Evolutionary conservation across 2,113 vertebrate species (phyloP).

Genomic region (Plecotus auritus): DNA sequence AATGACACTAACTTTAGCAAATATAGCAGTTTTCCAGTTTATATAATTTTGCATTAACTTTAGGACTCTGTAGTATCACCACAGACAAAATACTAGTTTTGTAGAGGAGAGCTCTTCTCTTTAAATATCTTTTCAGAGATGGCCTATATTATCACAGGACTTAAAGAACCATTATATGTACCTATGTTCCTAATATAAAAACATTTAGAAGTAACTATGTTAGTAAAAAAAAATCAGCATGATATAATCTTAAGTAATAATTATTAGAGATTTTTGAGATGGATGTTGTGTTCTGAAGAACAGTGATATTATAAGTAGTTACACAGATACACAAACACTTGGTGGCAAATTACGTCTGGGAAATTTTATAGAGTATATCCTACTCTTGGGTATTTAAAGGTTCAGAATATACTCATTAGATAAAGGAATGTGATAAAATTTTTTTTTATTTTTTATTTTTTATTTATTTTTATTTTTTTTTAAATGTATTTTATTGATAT

Average conservation of each 20-base stretch:
- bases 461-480: no score
- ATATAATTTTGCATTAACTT: not conserved
- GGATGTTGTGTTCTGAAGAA: not conserved
- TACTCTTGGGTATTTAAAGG: not conserved
- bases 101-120: not conserved
- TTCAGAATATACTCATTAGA: not conserved
- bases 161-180: not conserved
- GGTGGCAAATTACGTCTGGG: not conserved
- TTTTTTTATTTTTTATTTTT: no score
- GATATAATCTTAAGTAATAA: not conserved
- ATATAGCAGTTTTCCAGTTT: not conserved
- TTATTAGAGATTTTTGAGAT: not conserved
- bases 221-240: not conserved
- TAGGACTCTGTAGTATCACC: not conserved
- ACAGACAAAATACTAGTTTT: not conserved
- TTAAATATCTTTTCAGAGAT: not conserved
- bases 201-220: not conserved
- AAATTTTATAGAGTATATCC: not conserved
- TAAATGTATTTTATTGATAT: no score
- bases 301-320: not conserved
- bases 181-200: not conserved
- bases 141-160: not conserved
- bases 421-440: not conserved
- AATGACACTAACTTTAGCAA: not conserved
- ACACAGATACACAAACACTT: not conserved